These are phyloP conservation scores for Nycticryphes semicollaris DNA, from an alignment of 2,113 vertebrate genomes.

Conservation along the genomic window DNA sequence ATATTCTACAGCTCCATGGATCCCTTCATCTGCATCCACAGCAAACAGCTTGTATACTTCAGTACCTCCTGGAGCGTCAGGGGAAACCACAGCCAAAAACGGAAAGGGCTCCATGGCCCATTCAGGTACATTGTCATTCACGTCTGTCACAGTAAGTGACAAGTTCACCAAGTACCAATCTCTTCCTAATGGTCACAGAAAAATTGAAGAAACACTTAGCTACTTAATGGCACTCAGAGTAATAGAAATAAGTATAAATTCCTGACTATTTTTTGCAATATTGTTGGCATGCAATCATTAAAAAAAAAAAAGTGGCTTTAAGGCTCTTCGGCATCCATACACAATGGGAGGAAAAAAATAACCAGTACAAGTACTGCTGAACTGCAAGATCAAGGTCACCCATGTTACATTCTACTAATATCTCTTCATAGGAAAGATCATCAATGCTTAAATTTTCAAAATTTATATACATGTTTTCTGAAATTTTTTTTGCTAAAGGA, in stretches of 20 bases:
- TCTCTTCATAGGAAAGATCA: not conserved
- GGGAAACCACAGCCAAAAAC: conserved; percentile 81
- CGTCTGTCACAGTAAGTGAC: conserved; percentile 81
- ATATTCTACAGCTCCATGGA: conserved; percentile 85
- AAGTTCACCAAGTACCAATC: conserved; percentile 84
- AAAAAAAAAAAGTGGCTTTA: not conserved
- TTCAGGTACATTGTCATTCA: conserved; percentile 85
- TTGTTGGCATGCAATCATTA: not conserved
- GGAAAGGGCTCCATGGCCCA: conserved; percentile 87
- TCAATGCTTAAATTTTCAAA: not conserved
- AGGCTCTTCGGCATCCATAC: not conserved
- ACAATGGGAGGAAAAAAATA: not conserved
- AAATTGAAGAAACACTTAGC: not conserved
- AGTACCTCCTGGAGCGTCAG: conserved; percentile 70
- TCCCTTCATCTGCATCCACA: conserved; percentile 83
- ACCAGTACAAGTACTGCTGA: not conserved
- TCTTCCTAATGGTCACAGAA: conserved; percentile 66
- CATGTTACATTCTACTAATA: not conserved
- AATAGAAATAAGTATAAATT: not conserved
- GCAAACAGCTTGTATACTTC: conserved; percentile 85
- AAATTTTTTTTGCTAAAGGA: not conserved
- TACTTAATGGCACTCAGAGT: not conserved
- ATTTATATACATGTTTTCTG: not conserved
- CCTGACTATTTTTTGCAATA: not conserved
- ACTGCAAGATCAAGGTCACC: not conserved